phyloP scores from a whole-genome alignment of 2,113 vertebrate species.

The Onychostoma macrolepis region DNA sequence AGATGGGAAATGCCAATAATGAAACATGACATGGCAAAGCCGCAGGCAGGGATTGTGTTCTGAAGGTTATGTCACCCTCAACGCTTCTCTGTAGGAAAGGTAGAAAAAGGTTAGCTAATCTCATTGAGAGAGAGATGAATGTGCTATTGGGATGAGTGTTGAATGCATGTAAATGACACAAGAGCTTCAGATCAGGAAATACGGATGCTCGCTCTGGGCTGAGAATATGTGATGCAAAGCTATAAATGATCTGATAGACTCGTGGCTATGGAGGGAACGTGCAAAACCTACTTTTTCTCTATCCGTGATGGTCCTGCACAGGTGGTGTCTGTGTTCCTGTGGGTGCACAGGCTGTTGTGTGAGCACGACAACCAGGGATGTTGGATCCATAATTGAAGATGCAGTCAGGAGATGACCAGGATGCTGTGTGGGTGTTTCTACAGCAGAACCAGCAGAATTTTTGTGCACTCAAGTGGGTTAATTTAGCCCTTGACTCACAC shows the following conservation, averaged over 20 bases:
- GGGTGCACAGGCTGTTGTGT: background rate
- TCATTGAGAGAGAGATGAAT: background rate
- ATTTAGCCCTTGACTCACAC: background rate
- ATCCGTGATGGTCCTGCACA: background rate
- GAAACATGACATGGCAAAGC: constrained; percentile 44
- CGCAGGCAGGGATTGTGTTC: constrained; percentile 26
- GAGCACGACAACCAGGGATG: constrained; percentile 9
- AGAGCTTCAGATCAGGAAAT: background rate
- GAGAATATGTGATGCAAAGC: background rate
- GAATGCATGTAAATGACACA: constrained; percentile 37
- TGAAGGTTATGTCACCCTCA: constrained; percentile 30
- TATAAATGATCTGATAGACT: constrained; percentile 19
- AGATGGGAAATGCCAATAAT: constrained; percentile 43
- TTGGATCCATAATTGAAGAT: background rate
- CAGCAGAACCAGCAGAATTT: background rate
- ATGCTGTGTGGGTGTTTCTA: constrained; percentile 22
- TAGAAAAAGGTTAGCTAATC: constrained; percentile 44
- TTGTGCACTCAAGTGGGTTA: background rate
- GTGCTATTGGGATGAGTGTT: background rate
- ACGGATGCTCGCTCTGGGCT: background rate
- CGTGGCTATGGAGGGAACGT: background rate
- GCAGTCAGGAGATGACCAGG: constrained; percentile 18
- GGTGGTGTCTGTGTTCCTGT: background rate
- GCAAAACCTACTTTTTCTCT: background rate
- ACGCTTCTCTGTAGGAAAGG: constrained; percentile 1